Percentiles rank a stretch among this genome's conserved stretches.
These are phyloP conservation scores for Tokudaia muenninki DNA, from an alignment of 2,797 vertebrate species.

Conservation along the genomic window DNA sequence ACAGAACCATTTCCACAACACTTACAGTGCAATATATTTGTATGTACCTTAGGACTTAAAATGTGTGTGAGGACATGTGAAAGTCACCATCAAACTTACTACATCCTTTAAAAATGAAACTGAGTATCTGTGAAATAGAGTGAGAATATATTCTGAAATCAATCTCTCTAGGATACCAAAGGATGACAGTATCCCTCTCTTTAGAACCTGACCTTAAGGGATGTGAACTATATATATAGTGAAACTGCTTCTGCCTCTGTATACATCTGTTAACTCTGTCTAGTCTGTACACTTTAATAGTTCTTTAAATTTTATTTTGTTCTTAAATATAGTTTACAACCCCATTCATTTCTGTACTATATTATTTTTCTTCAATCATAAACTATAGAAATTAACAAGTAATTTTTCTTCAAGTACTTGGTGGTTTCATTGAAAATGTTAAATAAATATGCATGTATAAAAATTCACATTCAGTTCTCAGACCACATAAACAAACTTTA, in stretches of 20 bases:
- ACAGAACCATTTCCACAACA: not conserved
- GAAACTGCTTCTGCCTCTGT: not conserved
- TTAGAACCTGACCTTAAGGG: not conserved
- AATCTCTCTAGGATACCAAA: not conserved
- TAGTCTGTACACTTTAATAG: not conserved
- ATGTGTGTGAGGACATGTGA: not conserved
- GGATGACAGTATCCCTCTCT: not conserved
- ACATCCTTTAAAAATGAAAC: not conserved
- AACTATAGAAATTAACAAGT: not conserved
- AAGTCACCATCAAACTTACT: not conserved
- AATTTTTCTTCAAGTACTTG: not conserved
- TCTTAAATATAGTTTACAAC: not conserved
- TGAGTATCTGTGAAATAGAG: no score
- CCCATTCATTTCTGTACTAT: no score
- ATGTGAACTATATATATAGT: not conserved
- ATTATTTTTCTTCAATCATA: not conserved
- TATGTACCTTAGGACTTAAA: not conserved
- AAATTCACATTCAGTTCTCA: not conserved
- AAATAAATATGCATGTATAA: not conserved
- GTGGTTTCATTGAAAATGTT: not conserved
- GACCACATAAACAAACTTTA: not conserved
- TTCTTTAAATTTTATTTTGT: not conserved
- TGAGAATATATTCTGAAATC: not conserved
- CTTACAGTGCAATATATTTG: not conserved
- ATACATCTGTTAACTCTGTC: not conserved